Base-by-base conservation (phyloP, 30 jellyfish, hydroid and myxozoan species). In the Catostylus mosaicus region DNA sequence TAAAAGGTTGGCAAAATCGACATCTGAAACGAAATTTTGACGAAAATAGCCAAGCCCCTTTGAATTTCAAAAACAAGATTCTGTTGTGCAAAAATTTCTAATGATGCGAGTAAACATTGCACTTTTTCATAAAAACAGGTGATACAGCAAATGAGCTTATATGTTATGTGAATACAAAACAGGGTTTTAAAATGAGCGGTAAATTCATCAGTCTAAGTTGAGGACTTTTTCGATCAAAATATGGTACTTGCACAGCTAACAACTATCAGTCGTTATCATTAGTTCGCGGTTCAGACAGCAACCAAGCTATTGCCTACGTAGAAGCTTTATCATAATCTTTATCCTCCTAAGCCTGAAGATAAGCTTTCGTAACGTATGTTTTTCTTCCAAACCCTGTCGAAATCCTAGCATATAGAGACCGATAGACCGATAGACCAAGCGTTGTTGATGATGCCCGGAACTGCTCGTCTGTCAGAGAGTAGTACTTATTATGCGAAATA, bases 51-150 rank as follows among this genome's bases (percentile, higher is more conserved):
- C n/a, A n/a, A n/a, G n/a, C n/a, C n/a, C n/a, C n/a, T n/a, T n/a
- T n/a, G n/a, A n/a, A n/a, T n/a, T n/a, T n/a, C n/a, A n/a, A n/a
- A n/a, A n/a, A n/a, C n/a, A n/a, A n/a, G n/a, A n/a, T n/a, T n/a
- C n/a, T n/a, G n/a, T n/a, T n/a, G n/a, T n/a, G n/a, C n/a, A n/a
- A n/a, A n/a, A n/a, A n/a, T n/a, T n/a, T n/a, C n/a, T n/a, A n/a
- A n/a, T n/a, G n/a, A n/a, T n/a, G n/a, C n/a, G n/a, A n/a, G n/a
- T n/a, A n/a, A n/a, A n/a, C n/a, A n/a, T n/a, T n/a, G n/a, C n/a
- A n/a, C n/a, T n/a, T n/a, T n/a, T n/a, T n/a, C n/a, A 19, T 34
- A 66, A 34, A 20, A 20, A 66, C 78, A 66, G 78, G 78, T 66
- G 78, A 66, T 14, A 3, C 3, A 43, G 12, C 56, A 30, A 66